phyloP scores from a whole-genome alignment of 2,113 vertebrate species.

The Eublepharis macularius region DNA sequence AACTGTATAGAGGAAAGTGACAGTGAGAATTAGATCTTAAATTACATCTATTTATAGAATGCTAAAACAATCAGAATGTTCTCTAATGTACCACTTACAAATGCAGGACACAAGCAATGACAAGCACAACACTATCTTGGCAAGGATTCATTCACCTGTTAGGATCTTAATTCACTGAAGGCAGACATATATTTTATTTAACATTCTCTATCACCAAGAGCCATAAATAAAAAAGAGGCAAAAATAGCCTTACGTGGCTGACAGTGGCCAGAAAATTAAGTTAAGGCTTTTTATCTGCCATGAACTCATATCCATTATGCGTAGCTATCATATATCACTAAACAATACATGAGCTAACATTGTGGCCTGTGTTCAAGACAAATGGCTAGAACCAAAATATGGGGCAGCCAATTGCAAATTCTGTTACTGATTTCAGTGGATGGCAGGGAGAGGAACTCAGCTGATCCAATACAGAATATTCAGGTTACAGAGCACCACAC shows the following conservation, averaged over 20 bases:
- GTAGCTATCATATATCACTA: not conserved
- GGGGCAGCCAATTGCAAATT: not conserved
- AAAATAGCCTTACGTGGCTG: constrained; percentile 53
- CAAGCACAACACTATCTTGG: constrained; percentile 60
- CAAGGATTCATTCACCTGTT: constrained; percentile 67
- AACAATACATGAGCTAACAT: not conserved
- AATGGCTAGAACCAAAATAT: not conserved
- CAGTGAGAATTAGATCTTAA: not conserved
- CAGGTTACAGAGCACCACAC: not conserved
- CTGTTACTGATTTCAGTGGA: not conserved
- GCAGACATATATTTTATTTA: constrained; percentile 68
- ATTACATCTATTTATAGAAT: constrained; percentile 66
- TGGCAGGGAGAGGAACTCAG: not conserved
- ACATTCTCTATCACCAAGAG: constrained; percentile 45
- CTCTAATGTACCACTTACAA: constrained; percentile 60
- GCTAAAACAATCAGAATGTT: constrained; percentile 44
- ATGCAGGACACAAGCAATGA: constrained; percentile 57
- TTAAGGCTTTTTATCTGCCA: constrained; percentile 50
- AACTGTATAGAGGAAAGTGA: not conserved
- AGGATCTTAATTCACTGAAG: constrained; percentile 71
- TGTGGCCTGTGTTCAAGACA: not conserved
- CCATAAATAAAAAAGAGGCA: constrained; percentile 63
- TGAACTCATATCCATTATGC: constrained; percentile 12
- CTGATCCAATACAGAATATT: not conserved
- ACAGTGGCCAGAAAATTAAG: constrained; percentile 45